Evolutionary conservation across 2,888 invertebrate genomes (phyloP).

Genomic region (Osedax frankpressi): DNA sequence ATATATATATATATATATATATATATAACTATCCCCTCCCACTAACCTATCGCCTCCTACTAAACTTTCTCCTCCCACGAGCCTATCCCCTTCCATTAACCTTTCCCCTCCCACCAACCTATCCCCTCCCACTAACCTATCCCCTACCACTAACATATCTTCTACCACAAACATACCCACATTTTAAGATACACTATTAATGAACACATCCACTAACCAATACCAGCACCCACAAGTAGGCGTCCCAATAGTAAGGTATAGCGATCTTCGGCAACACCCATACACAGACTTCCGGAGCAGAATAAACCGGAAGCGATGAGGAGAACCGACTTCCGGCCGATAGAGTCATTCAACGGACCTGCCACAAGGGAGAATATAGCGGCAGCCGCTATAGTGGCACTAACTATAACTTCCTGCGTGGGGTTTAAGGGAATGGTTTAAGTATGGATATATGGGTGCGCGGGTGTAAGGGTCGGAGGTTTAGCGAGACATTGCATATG

Average conservation of each 20-base stretch:
- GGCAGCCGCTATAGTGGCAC: conserved; percentile 26
- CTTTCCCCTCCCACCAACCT: no score
- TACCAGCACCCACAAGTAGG: conserved; percentile 16
- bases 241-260: conserved; percentile 14
- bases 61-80: no score
- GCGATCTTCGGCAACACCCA: conserved; percentile 10
- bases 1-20: no score
- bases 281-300: conserved; percentile 11
- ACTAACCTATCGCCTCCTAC: no score
- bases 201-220: conserved; percentile 29
- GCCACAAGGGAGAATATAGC: conserved; percentile 44
- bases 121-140: no score
- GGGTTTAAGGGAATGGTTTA: no score
- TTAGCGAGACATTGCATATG: not conserved
- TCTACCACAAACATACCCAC: no score
- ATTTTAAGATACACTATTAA: no score
- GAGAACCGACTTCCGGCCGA: conserved; percentile 49
- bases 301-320: conserved; percentile 10
- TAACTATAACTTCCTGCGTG: conserved; percentile 5
- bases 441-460: not conserved
- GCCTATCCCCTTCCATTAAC: no score
- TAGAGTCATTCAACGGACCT: conserved; percentile 44
- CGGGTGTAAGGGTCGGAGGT: not conserved
- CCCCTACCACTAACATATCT: no score
- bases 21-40: not conserved